Percentiles rank a stretch among this genome's conserved stretches.
These are phyloP conservation scores for Melipona bicolor DNA, from an alignment of 2,888 invertebrate genomes.

Conservation along the genomic window DNA sequence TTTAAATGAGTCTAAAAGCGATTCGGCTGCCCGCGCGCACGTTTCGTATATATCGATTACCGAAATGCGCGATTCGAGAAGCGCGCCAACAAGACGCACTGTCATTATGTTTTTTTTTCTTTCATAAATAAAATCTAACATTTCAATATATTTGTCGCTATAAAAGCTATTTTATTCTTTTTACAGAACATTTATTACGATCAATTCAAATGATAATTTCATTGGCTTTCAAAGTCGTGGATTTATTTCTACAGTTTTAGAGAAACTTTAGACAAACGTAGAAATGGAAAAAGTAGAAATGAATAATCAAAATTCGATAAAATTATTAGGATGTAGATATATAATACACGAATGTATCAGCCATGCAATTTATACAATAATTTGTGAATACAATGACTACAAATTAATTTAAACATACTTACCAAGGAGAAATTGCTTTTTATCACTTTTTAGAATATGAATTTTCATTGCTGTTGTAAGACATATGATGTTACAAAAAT, in stretches of 20 bases:
- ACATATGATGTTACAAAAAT: no score
- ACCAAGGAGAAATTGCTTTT: background rate
- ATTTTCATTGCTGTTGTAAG: background rate
- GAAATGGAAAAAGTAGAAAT: no score
- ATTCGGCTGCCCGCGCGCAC: slow-evolving; percentile 57
- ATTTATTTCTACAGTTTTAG: no score
- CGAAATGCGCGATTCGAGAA: slow-evolving; percentile 61
- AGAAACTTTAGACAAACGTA: no score
- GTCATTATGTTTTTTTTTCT: background rate
- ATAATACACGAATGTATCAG: no score
- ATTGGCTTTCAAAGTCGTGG: no score
- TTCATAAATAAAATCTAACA: background rate
- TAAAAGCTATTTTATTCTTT: background rate
- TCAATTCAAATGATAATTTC: no score
- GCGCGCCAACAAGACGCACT: slow-evolving; percentile 55
- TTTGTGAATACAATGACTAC: background rate
- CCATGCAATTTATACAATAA: no score
- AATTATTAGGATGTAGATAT: no score
- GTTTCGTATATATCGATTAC: slow-evolving; percentile 66
- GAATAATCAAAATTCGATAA: no score
- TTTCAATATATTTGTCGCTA: no score
- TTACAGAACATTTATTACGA: background rate
- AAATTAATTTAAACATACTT: background rate
- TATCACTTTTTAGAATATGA: background rate
- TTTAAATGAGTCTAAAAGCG: slow-evolving; percentile 67